phyloP scores from a whole-genome alignment of 1,140 invertebrate genomes.

The Drosophila sp. region DNA sequence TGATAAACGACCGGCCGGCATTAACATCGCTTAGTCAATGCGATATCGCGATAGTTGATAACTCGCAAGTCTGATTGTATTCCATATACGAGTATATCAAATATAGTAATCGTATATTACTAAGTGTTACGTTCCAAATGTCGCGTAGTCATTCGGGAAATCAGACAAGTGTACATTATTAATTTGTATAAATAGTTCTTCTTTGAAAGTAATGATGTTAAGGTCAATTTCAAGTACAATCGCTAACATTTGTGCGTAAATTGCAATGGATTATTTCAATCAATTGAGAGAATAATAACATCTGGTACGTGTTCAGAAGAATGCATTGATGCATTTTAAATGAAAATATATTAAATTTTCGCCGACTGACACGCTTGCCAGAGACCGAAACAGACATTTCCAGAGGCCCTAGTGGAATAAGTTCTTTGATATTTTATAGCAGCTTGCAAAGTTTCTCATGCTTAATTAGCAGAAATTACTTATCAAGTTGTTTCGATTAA shows the following conservation, averaged over 20 bases:
- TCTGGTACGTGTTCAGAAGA: constrained; percentile 31
- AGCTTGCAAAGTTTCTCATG: constrained; percentile 42
- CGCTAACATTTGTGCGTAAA: not conserved
- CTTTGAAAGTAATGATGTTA: constrained; percentile 15
- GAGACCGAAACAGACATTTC: too few species aligned
- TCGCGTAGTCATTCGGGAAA: constrained; percentile 34
- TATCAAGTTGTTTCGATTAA: constrained; percentile 15
- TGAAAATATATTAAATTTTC: not conserved
- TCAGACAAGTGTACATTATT: not conserved
- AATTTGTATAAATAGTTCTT: not conserved
- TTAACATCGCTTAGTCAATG: constrained; percentile 31
- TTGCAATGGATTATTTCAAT: constrained; percentile 24
- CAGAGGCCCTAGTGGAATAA: not conserved
- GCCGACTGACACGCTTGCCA: too few species aligned
- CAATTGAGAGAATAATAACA: constrained; percentile 20
- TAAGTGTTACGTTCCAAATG: constrained; percentile 41
- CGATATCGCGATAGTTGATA: constrained; percentile 43
- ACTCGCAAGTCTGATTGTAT: constrained; percentile 29
- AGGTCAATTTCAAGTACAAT: constrained; percentile 34
- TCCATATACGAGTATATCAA: constrained; percentile 18
- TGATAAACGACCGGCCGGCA: constrained; percentile 44
- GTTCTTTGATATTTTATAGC: constrained; percentile 1
- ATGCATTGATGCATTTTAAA: constrained; percentile 32
- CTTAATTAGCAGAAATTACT: constrained; percentile 35
- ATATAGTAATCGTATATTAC: not conserved